A percentile compares a stretch with the other conserved stretches of the same genome.
Evolutionary conservation across 2,888 invertebrate genomes (phyloP).

Genomic region (Aplocera efformata): DNA sequence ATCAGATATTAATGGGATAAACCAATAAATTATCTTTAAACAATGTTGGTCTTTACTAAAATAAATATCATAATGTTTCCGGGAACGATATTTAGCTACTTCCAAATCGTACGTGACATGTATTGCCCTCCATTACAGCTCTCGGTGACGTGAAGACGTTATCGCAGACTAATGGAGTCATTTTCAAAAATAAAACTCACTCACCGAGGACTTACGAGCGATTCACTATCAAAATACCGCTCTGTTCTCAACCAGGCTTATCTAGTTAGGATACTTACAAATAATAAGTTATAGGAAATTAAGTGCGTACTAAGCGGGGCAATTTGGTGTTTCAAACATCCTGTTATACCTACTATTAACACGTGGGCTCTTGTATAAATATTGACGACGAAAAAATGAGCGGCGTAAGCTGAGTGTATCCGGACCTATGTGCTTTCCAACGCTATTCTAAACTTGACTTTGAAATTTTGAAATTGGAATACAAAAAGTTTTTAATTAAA

Average conservation of each 20-base stretch:
- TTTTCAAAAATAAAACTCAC: constrained; percentile 73
- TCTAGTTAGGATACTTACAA: constrained; percentile 60
- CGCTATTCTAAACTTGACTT: constrained; percentile 6
- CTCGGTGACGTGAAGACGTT: constrained; percentile 63
- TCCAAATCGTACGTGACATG: constrained; percentile 57
- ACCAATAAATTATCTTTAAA: constrained; percentile 8
- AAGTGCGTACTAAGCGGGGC: constrained; percentile 62
- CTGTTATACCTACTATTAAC: constrained; percentile 68
- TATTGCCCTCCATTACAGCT: constrained; percentile 57
- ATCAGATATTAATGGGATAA: too few species aligned
- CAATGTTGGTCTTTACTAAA: background rate
- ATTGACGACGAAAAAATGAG: constrained; percentile 58
- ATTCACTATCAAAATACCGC: constrained; percentile 69
- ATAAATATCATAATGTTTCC: constrained; percentile 34
- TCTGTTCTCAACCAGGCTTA: constrained; percentile 54
- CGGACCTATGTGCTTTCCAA: constrained; percentile 31
- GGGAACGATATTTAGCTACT: constrained; percentile 66
- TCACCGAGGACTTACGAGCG: constrained; percentile 63
- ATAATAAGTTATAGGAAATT: constrained; percentile 71
- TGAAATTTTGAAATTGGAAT: constrained; percentile 13
- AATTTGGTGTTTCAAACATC: constrained; percentile 71
- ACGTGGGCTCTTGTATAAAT: constrained; percentile 67
- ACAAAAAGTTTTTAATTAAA: constrained; percentile 58
- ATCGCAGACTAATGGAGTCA: constrained; percentile 74
- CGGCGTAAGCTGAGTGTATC: constrained; percentile 55